Evolutionary conservation across 2,888 invertebrate species (phyloP).

Genomic region (Nephrotoma flavescens): DNA sequence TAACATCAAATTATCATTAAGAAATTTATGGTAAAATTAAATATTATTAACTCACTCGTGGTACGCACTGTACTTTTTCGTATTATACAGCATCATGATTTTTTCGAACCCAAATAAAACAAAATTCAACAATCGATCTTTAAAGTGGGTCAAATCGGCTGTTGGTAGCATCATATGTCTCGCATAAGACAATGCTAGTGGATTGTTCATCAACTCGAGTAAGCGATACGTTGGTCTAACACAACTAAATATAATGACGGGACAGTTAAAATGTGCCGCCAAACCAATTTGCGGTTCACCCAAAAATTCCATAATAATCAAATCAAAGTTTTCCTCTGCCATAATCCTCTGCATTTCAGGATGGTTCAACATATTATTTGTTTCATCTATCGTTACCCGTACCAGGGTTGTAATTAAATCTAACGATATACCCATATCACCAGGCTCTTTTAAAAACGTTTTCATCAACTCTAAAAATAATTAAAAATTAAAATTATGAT

Average conservation of each 20-base stretch:
- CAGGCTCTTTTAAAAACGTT: background rate
- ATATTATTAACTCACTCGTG: background rate
- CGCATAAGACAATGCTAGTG: background rate
- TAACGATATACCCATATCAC: background rate
- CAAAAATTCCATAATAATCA: background rate
- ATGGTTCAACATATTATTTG: background rate
- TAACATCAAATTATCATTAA: background rate
- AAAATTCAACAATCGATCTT: background rate
- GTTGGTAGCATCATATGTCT: background rate
- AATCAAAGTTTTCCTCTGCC: background rate
- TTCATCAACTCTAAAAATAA: too few relatives aligned
- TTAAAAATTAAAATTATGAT: too few relatives aligned
- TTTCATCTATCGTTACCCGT: background rate
- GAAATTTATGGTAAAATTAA: background rate
- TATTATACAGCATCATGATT: background rate
- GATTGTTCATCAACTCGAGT: background rate
- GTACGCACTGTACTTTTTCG: background rate
- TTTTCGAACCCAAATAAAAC: background rate
- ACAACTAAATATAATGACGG: background rate
- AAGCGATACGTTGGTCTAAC: background rate
- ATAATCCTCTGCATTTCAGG: background rate
- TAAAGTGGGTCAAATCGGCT: background rate
- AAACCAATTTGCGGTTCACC: background rate
- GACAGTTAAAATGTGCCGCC: background rate
- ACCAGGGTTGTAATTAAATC: background rate